Base-by-base conservation (phyloP, 2,113 vertebrate species). In the Macrotis lagotis region DNA sequence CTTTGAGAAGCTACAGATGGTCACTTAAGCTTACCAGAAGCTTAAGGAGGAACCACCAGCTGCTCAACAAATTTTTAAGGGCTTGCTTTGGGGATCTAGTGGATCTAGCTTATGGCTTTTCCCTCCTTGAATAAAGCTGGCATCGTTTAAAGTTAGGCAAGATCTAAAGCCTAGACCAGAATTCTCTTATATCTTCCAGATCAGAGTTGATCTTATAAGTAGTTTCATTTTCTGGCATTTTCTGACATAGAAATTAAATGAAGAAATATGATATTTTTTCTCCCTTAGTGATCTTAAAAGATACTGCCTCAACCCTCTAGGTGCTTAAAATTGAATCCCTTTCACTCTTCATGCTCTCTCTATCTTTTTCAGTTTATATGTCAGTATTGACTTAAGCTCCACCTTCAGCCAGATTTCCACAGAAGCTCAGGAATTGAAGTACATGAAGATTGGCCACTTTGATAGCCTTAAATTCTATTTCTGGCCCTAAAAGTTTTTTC, bases 301-400 rank as follows among this genome's bases (percentile, higher is more conserved):
- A 6, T n/a, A 44, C 19, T n/a, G 37, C 66, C 2, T 83, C 16
- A 83, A 44, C 9, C 37, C 16, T 83, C 6, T 44, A 83, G 19
- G 6, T 44, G 66, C 16, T 44, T 83, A 74, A 74, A 74, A 74
- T 74, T 25, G 19, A 74, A 74, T 74, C 59, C 14, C 55, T 74
- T 66, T 74, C 31, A 74, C 3, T 74, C 37, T n/a, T 37, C 12
- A n/a, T n/a, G 14, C 19, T 74, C 59, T 37, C 37, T 74, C 7
- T 44, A n/a, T n/a, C n/a, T 83, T 83, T 83, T 44, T 83, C n/a
- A 83, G 37, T 16, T 83, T 1, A 25, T 90, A 88, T 22, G 26
- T 2, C 88, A 48, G 7, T 31, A 37, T 19, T 92, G 31, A 91
- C 91, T 51, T 91, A 97, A 93, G 96, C 91, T 51, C 26, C 49